These are phyloP conservation scores for Amaurobius ferox DNA, from an alignment of 2,888 invertebrate species.

Conservation along the genomic window DNA sequence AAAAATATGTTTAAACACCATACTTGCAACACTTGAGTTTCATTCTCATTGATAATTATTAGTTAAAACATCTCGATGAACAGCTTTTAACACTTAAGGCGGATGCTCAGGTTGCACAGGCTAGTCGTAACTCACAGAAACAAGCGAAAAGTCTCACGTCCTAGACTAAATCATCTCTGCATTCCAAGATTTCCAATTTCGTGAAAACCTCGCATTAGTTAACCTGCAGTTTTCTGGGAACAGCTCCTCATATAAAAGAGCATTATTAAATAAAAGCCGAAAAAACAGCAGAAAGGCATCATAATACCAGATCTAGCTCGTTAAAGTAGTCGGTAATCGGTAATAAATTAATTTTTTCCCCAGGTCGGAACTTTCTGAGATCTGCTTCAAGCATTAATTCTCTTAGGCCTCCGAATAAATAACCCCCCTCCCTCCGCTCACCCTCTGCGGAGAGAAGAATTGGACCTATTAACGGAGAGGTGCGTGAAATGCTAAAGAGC, in stretches of 20 bases:
- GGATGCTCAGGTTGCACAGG: too few species aligned
- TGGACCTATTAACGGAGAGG: not conserved
- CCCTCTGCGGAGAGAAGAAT: not conserved
- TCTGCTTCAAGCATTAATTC: not conserved
- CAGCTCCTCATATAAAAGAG: not conserved
- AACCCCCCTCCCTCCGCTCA: not conserved
- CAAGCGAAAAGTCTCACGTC: too few species aligned
- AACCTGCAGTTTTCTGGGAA: not conserved
- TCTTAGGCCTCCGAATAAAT: not conserved
- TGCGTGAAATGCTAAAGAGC: constrained; percentile 13
- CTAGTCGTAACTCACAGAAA: too few species aligned
- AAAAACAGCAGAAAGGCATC: not conserved
- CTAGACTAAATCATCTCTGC: not conserved
- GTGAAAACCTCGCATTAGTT: not conserved
- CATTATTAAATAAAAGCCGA: not conserved
- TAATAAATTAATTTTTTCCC: not conserved
- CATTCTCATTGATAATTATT: too few species aligned
- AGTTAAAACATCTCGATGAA: too few species aligned
- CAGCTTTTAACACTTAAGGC: too few species aligned
- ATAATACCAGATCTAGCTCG: constrained; percentile 4
- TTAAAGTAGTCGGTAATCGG: constrained; percentile 4
- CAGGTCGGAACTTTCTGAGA: not conserved
- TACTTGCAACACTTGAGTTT: too few species aligned
- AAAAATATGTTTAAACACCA: too few species aligned
- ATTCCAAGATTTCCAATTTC: not conserved